Evolutionary conservation across 2,113 vertebrate genomes (phyloP).

Genomic region (Ceuthmochares aereus): DNA sequence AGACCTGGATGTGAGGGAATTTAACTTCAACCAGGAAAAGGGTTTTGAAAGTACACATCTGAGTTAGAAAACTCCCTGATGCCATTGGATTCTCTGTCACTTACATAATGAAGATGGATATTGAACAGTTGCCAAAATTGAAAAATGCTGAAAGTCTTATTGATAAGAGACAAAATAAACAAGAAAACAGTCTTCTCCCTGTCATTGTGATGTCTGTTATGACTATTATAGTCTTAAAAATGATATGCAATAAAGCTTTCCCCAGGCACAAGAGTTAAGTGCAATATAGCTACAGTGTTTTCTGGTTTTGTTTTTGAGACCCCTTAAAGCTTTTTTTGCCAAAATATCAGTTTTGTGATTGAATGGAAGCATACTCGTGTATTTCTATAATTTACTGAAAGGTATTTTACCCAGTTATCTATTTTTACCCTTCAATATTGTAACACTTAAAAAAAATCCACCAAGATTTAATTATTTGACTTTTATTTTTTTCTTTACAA

Average conservation of each 20-base stretch:
- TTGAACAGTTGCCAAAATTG: not conserved
- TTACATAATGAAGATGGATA: not conserved
- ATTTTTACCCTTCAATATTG: not conserved
- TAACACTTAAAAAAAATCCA: not conserved
- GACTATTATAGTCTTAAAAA: not conserved
- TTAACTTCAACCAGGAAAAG: not conserved
- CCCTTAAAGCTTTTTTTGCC: not conserved
- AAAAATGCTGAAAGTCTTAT: not conserved
- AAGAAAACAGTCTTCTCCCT: not conserved
- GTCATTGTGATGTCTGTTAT: not conserved
- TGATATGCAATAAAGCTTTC: not conserved
- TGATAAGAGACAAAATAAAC: not conserved
- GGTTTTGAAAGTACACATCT: not conserved
- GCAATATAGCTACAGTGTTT: not conserved
- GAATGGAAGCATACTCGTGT: not conserved
- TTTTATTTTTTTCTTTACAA: not conserved
- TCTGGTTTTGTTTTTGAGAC: not conserved
- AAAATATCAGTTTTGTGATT: not conserved
- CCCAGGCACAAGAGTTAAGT: not conserved
- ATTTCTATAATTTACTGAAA: not conserved
- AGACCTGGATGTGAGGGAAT: not conserved
- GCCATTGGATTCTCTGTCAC: not conserved
- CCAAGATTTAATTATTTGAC: not conserved
- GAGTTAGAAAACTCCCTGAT: not conserved
- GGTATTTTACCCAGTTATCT: not conserved